Evolutionary conservation across 2,797 vertebrate species (phyloP), one percentile per base, ranked within the genome.

Genomic region (Ispidina lecontei): DNA sequence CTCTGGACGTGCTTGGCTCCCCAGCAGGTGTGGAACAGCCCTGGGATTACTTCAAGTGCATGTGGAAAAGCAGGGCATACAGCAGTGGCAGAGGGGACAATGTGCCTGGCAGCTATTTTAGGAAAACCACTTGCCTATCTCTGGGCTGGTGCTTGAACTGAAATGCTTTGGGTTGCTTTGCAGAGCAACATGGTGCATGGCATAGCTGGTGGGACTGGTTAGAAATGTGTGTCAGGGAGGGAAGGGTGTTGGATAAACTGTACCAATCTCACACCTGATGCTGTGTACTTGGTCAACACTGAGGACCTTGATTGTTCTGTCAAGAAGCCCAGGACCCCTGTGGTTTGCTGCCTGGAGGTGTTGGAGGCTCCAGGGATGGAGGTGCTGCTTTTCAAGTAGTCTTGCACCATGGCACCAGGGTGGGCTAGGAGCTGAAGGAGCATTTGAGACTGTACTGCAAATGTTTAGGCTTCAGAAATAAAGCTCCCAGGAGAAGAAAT

Each of bases 191-290:
- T 54, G 33, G 31, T 26, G 39, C 3, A 9, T 47, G 59, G 21
- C 3, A 4, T 52, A 28, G 51, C 52, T 5, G 12, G 44, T 4
- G 3, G 28, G 39, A 35, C 54, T 31, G 29, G 25, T 31, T 12
- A 43, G 55, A 73, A 68, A 49, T 0, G 3, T 9, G 1, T 5
- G 47, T n/a, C 43, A 37, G 29, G 55, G 80, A 37, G 54, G 35
- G 35, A 73, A 62, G 20, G 23, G 35, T 17, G 10, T 44, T 3
- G 1, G 56, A 68, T 3, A 15, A 60, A n/a, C 28, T 7, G 1
- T 0, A 2, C 41, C 1, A 1, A 44, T 35, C 26, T 58, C 2
- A 1, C 22, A 35, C 14, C 47, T 0, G 1, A 41, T 43, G 67
- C 54, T 70, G 7, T 3, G 1, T 13, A 15, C n/a, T 74, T 0